Evolutionary conservation across 1,140 invertebrate species (phyloP), one percentile per base, ranked within the genome.

Genomic region (Akabosia matsudoensis): DNA sequence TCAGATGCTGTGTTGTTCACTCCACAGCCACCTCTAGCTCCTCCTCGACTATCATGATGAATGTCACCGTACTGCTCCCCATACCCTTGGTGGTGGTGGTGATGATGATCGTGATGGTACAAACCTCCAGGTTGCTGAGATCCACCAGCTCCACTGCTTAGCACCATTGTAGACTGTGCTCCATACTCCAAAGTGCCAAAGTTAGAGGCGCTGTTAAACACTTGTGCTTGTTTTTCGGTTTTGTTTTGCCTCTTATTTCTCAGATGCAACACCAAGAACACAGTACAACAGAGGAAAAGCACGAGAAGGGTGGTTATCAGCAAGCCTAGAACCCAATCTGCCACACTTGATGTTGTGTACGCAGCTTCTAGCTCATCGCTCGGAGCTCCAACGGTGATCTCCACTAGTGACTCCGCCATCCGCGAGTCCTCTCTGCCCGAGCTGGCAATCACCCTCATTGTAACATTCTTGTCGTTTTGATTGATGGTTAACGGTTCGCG

Each of bases 311-410:
- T 86, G 1, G 91, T 89, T 22, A 96, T 92, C 0, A 96, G 84
- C 0, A 96, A 84, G n/a, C 93, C 93, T 51, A 96, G 86, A 14
- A 91, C 90, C 94, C 94, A 96, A 81, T 94, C 91, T 0, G 93
- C 90, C 0, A 95, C 85, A 13, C 92, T 92, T 10, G 88, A 87
- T 13, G 88, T 87, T 4, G 88, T 86, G 61, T 30, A 67, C 7
- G 89, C 87, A 72, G 84, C 82, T 33, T 84, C 83, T 0, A 90
- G 87, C 0, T 86, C 84, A 78, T 86, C 86, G 28, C 78, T 72
- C n/a, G 79, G 81, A 0, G 90, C 90, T 85, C 96, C 93, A 26
- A 96, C 83, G 18, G 88, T 87, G 33, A 97, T 91, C 86, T 96
- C 92, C 0, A 96, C 92, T 2, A 93, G 90, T 0, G 93, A 92